Evolutionary conservation across 2,113 vertebrate genomes (phyloP).

Genomic region (Zosterops borbonicus): DNA sequence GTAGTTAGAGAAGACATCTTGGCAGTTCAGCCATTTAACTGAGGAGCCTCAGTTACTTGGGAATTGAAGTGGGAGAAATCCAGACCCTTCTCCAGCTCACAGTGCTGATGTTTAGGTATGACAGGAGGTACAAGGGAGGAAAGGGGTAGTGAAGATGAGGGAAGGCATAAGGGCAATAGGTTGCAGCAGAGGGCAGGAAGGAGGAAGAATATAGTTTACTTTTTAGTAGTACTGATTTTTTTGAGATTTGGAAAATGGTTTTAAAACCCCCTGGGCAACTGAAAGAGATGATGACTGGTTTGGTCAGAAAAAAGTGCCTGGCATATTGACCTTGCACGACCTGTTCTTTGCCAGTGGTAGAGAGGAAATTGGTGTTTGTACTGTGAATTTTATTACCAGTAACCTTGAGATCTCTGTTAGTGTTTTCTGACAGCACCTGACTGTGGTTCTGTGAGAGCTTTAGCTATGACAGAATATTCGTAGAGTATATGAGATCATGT

Average conservation of each 20-base stretch:
- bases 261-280: neutral
- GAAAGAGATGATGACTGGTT: neutral
- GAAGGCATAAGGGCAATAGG: neutral
- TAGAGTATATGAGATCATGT: neutral
- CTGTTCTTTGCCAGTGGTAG: neutral
- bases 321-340: accelerated
- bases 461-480: neutral
- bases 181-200: neutral
- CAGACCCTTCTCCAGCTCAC: neutral
- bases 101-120: neutral
- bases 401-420: neutral
- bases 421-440: neutral
- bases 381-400: neutral
- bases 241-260: neutral
- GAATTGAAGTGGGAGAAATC: neutral
- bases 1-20: neutral
- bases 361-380: neutral
- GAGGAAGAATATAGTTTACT: neutral
- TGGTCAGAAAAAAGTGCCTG: neutral
- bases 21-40: neutral
- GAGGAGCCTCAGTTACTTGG: neutral
- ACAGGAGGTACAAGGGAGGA: neutral
- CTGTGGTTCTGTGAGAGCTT: neutral
- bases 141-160: neutral
- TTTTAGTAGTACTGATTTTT: neutral